Evolutionary conservation across 2,797 vertebrate species (phyloP), one percentile per base, ranked within the genome.

Genomic region (Sebastes taczanowskii): DNA sequence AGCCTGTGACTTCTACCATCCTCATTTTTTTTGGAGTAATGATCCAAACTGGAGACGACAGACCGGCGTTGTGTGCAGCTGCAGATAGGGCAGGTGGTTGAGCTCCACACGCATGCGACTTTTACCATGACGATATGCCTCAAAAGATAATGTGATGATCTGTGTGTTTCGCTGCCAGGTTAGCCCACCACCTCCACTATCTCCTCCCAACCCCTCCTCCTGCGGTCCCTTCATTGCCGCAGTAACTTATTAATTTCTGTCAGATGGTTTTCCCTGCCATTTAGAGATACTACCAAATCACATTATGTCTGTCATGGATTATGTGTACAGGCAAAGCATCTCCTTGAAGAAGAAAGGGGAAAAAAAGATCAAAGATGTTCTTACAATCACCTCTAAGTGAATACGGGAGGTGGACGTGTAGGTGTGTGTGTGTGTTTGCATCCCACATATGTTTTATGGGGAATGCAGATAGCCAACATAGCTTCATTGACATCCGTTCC

Each of bases 291-390:
- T 85, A 97, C 95, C 95, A 98, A 98, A 98, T 98, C 97, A 97
- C 96, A 97, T 98, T 98, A 97, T 95, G 96, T 95, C 96, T 97
- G 97, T 97, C 97, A 98, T 97, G 97, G 97, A 97, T 98, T 97
- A 97, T 94, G 95, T 85, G 84, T 86, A 84, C 93, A 86, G 95
- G 96, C 95, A 96, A 95, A 95, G 94, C 96, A 96, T 91, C 82
- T 89, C 81, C 81, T 85, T 72, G 82, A 88, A 91, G 90, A 93
- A 92, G 96, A 96, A 97, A 95, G 94, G 93, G 18, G 16, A 10
- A 75, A 53, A 91, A 95, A 94, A 97, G 96, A 97, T 98, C 96
- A 97, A 97, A 97, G 96, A 96, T 94, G 87, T 96, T 95, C 94
- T 81, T 85, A 94, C 96, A 96, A 96, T 97, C 96, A 96, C 95